Base-by-base conservation (phyloP, 2,113 vertebrate genomes). In the Menura novaehollandiae region DNA sequence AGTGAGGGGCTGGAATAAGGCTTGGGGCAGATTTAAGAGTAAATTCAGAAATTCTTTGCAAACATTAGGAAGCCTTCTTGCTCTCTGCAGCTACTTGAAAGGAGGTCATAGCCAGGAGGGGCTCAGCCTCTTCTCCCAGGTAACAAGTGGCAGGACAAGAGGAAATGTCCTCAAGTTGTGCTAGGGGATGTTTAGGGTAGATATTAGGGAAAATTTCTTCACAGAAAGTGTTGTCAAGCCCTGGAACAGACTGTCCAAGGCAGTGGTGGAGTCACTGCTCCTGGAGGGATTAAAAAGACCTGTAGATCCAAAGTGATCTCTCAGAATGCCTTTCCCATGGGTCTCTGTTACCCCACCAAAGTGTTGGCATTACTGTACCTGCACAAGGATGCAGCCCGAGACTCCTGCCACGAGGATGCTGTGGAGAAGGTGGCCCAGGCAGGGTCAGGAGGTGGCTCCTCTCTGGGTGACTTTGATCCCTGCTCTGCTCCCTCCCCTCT, bases 341-440 rank as follows among this genome's bases (percentile, higher is more conserved):
- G 33, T 30, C 69, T 55, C 6, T 4, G 8, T 30, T 32, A 7
- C 15, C 15, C 4, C 17, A 22, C 18, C 26, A 7, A 44, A 14
- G 52, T 0, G 1, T 5, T 44, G 63, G 37, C 6, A 32, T 28
- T n/a, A 4, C 62, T 1, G 1, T 4, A 7, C n/a, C 27, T 33
- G 4, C 28, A 1, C 2, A 11, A 19, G 66, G 55, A 46, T 5
- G 41, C 10, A 12, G 24, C 2, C 53, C 0, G 4, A 20, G 23
- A 7, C 37, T 21, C 32, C n/a, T 10, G 3, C 46, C 2, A 2
- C 0, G 9, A 49, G 74, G 62, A 24, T 5, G 5, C 0, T 2
- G 6, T 20, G 33, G 27, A 27, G 52, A 60, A 32, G 32, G 60
- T 11, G 60, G n/a, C 32, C 6, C 1, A 5, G 82, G 1, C 11